Percentiles rank a stretch among this genome's conserved stretches.
These are phyloP conservation scores for Holcopasites calliopsidis DNA, from an alignment of 1,140 invertebrate genomes.

Conservation along the genomic window DNA sequence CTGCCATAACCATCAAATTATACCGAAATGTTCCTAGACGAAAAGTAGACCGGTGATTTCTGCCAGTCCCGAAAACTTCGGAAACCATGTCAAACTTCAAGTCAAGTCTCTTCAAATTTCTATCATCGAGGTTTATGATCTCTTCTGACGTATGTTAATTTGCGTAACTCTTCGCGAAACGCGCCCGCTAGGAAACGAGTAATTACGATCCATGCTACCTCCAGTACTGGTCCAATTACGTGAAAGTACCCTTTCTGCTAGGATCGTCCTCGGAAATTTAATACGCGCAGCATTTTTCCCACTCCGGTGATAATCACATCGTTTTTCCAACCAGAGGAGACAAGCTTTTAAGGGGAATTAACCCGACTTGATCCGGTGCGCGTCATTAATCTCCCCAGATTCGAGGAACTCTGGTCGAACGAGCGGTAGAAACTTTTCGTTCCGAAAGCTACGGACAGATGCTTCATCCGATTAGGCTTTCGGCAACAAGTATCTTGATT, in stretches of 20 bases:
- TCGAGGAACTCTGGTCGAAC: neutral
- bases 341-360: slow-evolving; percentile 16
- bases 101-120: neutral
- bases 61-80: neutral
- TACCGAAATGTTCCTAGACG: too few relatives aligned
- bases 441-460: neutral
- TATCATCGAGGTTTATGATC: neutral
- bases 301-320: slow-evolving; percentile 8
- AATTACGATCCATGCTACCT: neutral
- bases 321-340: neutral
- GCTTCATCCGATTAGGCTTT: too few relatives aligned
- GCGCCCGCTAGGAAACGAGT: neutral
- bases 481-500: neutral
- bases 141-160: slow-evolving; percentile 6
- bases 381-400: neutral
- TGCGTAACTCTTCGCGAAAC: slow-evolving; percentile 7
- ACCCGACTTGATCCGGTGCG: neutral
- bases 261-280: slow-evolving; percentile 1
- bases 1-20: too few relatives aligned
- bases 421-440: neutral
- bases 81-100: neutral
- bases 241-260: neutral
- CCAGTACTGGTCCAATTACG: slow-evolving; percentile 16
- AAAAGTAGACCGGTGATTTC: neutral
- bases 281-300: neutral